Conservation (phyloP, 2,113 vertebrate genomes). For the Psammodynastes pulverulentus region DNA sequence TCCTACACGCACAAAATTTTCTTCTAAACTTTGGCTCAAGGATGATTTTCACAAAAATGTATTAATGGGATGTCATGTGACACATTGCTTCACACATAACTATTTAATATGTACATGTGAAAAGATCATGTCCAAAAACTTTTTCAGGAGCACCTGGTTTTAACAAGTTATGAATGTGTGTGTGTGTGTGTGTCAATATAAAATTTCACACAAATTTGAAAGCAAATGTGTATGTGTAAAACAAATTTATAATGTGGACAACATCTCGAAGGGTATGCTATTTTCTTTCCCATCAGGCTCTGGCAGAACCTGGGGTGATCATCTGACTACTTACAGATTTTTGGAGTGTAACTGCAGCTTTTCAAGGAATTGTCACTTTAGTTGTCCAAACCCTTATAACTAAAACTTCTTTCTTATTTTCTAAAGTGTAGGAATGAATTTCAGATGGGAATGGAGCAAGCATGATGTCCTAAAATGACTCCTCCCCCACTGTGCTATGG, state of each 20-base stretch:
- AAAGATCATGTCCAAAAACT: background rate
- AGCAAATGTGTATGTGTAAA: background rate
- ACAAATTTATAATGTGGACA: background rate
- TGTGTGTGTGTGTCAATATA: no score
- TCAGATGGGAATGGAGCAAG: conserved; percentile 21
- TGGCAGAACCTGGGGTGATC: background rate
- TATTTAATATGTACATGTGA: background rate
- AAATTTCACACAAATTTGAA: background rate
- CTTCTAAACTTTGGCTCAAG: background rate
- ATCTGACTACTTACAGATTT: conserved; percentile 20
- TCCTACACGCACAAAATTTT: background rate
- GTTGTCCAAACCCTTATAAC: conserved; percentile 15
- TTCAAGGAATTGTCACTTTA: conserved; percentile 16
- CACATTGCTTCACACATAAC: background rate
- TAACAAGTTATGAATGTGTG: conserved; percentile 3
- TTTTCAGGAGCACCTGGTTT: background rate
- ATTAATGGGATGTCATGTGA: background rate
- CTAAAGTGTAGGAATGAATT: conserved; percentile 13
- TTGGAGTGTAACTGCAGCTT: background rate
- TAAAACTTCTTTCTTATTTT: conserved; percentile 26
- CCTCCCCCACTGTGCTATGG: background rate
- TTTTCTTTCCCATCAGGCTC: background rate
- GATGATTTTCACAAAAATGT: background rate
- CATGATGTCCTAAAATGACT: conserved; percentile 25
- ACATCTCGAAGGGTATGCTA: background rate